phyloP scores from a whole-genome alignment of 2,113 vertebrate species.

The Apaloderma vittatum region DNA sequence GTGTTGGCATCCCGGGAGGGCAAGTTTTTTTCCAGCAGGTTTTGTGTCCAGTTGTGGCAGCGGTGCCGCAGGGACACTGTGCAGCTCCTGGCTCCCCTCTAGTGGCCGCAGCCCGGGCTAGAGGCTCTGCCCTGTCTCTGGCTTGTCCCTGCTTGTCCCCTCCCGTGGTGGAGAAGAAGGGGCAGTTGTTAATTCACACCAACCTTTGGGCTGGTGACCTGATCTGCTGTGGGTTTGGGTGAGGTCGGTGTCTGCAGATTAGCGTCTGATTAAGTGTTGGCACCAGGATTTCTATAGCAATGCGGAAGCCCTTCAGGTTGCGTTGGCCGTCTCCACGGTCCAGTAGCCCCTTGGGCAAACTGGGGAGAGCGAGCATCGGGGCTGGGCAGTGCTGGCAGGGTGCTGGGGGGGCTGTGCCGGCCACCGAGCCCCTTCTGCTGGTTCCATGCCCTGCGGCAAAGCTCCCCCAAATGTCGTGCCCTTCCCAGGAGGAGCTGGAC shows the following conservation, averaged over 20 bases:
- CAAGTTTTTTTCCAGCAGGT: background rate
- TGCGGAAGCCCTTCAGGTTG: background rate
- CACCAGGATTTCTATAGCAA: background rate
- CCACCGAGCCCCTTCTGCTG: accelerated
- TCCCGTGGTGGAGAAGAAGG: background rate
- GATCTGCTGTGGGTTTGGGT: background rate
- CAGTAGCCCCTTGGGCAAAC: background rate
- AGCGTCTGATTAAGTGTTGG: background rate
- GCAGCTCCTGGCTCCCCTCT: background rate
- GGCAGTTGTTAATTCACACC: background rate
- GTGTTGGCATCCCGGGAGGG: background rate
- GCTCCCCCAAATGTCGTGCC: too few species aligned
- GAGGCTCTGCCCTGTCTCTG: background rate
- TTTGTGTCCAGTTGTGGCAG: background rate
- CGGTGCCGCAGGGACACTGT: accelerated
- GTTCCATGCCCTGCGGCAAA: accelerated
- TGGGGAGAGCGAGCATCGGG: accelerated
- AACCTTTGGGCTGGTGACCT: background rate
- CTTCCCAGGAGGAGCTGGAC: constrained; percentile 94
- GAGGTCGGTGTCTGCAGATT: background rate
- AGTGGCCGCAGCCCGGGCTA: background rate
- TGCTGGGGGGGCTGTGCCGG: background rate
- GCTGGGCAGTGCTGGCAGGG: background rate
- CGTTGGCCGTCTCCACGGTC: accelerated
- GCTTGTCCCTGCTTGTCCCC: background rate